Conservation (phyloP, 2,797 vertebrate species). For the Anisognathus igniventris region DNA sequence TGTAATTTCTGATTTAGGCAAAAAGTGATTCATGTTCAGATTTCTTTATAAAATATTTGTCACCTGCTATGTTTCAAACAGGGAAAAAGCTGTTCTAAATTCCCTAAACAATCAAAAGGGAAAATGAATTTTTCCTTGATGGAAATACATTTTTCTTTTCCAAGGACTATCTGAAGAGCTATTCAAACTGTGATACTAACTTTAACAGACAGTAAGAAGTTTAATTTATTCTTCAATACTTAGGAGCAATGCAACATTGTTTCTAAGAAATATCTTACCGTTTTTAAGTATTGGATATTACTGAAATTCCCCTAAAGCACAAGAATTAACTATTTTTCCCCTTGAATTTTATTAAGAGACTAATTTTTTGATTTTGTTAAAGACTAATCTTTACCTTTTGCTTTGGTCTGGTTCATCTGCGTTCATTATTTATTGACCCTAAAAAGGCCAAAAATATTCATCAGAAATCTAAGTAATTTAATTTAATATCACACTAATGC, state of each 20-base stretch:
- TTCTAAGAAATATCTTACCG: background rate
- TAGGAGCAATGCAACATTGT: background rate
- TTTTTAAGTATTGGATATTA: background rate
- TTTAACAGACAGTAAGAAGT: background rate
- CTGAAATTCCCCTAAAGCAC: background rate
- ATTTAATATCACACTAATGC: background rate
- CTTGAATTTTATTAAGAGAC: background rate
- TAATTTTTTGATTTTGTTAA: background rate
- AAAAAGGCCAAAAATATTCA: background rate
- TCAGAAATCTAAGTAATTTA: background rate
- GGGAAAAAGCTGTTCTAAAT: background rate
- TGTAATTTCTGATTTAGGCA: background rate
- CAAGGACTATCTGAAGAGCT: background rate
- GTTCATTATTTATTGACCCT: background rate
- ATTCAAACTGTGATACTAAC: background rate
- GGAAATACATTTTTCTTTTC: background rate
- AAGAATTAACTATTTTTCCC: background rate
- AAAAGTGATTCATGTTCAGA: background rate
- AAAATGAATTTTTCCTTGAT: background rate
- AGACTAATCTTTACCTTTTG: background rate
- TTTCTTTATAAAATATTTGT: background rate
- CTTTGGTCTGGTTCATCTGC: background rate
- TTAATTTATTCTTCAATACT: background rate
- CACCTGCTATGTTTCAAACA: background rate
- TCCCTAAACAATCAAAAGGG: background rate